Evolutionary conservation across 2,888 invertebrate genomes (phyloP).

Genomic region (Nasonovia ribisnigri): DNA sequence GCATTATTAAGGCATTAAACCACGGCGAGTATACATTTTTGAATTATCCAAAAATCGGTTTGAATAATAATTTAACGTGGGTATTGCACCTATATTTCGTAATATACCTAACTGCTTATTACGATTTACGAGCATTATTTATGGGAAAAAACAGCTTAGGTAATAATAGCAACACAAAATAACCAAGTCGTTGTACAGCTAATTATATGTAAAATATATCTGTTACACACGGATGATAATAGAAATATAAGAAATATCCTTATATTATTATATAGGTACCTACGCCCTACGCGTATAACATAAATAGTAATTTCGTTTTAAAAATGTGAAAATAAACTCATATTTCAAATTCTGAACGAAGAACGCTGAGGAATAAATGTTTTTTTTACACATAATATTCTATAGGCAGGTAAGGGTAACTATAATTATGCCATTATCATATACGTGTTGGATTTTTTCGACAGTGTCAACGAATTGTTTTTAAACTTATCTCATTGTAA

Average conservation of each 20-base stretch:
- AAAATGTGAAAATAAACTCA: background rate
- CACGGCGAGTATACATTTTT: background rate
- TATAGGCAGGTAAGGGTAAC: background rate
- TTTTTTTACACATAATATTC: background rate
- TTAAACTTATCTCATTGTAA: background rate
- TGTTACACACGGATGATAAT: background rate
- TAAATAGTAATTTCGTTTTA: background rate
- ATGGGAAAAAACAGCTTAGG: background rate
- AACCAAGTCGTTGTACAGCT: background rate
- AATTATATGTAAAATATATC: background rate
- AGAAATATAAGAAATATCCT: background rate
- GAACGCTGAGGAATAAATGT: background rate
- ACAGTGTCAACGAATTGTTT: background rate
- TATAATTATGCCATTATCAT: background rate
- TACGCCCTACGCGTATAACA: background rate
- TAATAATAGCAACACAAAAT: background rate
- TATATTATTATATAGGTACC: no score
- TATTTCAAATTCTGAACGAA: background rate
- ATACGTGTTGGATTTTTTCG: background rate
- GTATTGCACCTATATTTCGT: no score
- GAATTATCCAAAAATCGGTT: background rate
- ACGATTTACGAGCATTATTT: constrained; percentile 11
- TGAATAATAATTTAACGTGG: constrained; percentile 20
- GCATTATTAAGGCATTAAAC: background rate
- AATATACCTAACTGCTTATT: background rate